Base-by-base conservation (phyloP, 2,888 invertebrate species). In the Bugulina stolonifera region DNA sequence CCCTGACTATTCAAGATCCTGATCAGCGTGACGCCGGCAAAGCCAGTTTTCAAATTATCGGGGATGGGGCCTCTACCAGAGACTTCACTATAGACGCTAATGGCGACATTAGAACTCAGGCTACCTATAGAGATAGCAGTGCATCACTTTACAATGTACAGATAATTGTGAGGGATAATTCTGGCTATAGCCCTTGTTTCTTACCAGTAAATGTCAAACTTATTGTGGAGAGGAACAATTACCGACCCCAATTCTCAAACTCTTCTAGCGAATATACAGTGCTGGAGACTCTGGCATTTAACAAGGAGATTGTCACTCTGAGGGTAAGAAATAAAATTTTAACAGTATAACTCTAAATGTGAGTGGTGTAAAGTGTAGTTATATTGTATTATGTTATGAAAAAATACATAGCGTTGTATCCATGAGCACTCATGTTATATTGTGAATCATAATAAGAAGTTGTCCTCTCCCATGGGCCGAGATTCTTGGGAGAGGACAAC, bases 51-150 rank as follows among this genome's bases (percentile, higher is more conserved):
- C 64, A 64, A 64, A 64, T 64, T 10, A 64, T 64, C 14, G 64
- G 64, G 32, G 64, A 64, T 27, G 64, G 10, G 27, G 64, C 64
- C 32, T 64, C 64, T 25, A 32, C 32, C 5, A 22, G 32, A 10
- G 64, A 64, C 32, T 64, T 64, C 27, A 64, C 64, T 10, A 32
- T 64, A 14, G 64, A 64, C n/a, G 22, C 27, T n/a, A 10, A 64
- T 14, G 64, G 64, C 25, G 32, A 25, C 32, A 32, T 64, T 25
- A 64, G 64, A 64, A 32, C 64, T 29, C 27, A 64, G 34, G 64
- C 64, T 64, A 64, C 25, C n/a, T 64, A 64, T 64, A 64, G 32
- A 64, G 64, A 64, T 64, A 64, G 64, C n/a, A 32, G 64, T 32
- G 64, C 32, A 10, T 64, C 64, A 25, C 18, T 27, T 2, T 64